These are phyloP conservation scores for Apostichopus japonicus DNA, from an alignment of 35 echinoderm and acorn worm species.

Conservation along the genomic window DNA sequence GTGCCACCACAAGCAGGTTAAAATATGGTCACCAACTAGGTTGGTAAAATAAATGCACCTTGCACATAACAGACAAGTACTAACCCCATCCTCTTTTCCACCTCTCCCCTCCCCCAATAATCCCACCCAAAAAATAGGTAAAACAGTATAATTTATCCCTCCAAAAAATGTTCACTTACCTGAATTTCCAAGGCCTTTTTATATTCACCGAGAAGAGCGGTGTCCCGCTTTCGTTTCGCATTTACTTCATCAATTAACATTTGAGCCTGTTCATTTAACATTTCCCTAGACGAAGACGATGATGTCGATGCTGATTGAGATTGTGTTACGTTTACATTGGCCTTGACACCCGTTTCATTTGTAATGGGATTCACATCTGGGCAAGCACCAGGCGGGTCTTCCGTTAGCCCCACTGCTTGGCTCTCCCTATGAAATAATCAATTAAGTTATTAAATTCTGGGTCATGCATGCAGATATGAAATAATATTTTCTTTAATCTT, in stretches of 20 bases:
- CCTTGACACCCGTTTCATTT: neutral
- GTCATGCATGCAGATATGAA: too few species aligned
- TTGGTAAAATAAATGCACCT: too few species aligned
- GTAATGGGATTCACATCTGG: neutral
- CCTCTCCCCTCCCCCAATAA: too few species aligned
- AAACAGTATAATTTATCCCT: too few species aligned
- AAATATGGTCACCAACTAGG: too few species aligned
- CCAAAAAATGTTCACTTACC: slow-evolving; percentile 32
- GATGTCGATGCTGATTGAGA: neutral
- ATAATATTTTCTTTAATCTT: too few species aligned
- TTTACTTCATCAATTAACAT: slow-evolving; percentile 94
- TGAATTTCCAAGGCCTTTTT: slow-evolving; percentile 84
- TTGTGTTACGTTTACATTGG: neutral
- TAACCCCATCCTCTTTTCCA: too few species aligned
- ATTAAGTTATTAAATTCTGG: too few species aligned
- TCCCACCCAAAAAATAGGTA: too few species aligned
- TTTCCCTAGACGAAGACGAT: slow-evolving; percentile 66
- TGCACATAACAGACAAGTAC: too few species aligned
- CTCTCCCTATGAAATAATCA: neutral
- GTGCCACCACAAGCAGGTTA: too few species aligned
- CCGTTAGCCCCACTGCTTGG: neutral
- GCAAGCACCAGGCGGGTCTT: neutral
- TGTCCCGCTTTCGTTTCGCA: slow-evolving; percentile 89
- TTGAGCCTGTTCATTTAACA: slow-evolving; percentile 76
- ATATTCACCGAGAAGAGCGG: slow-evolving; percentile 78